Conservation (phyloP, 2,113 vertebrate genomes). For the Talpa occidentalis region DNA sequence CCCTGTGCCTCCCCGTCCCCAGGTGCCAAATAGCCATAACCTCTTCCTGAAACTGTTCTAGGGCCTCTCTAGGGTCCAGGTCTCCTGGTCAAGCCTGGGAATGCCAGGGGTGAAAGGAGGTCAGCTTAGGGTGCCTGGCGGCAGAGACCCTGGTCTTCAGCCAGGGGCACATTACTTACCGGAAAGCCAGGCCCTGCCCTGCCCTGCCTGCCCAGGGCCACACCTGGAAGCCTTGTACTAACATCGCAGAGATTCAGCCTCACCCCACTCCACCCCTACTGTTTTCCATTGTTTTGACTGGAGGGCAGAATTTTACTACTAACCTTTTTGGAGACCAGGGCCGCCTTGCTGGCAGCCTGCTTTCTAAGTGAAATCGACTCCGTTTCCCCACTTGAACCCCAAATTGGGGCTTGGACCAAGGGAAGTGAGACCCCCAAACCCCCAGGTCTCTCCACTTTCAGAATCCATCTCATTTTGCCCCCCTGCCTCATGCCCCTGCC, state of each 20-base stretch:
- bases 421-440: slow-evolving; percentile 54
- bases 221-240: slow-evolving; percentile 65
- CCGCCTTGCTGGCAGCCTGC: slow-evolving; percentile 63
- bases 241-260: slow-evolving; percentile 41
- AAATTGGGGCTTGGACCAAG: slow-evolving; percentile 80
- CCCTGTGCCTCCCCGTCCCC: slow-evolving; percentile 73
- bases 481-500: not conserved
- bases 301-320: slow-evolving; percentile 72
- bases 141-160: not conserved
- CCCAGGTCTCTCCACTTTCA: slow-evolving; percentile 46
- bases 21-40: slow-evolving; percentile 82
- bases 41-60: slow-evolving; percentile 54
- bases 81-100: slow-evolving; percentile 55
- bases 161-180: not conserved
- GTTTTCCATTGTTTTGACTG: slow-evolving; percentile 58
- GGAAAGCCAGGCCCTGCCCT: not conserved
- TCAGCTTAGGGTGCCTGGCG: slow-evolving; percentile 37
- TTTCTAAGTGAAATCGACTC: slow-evolving; percentile 74
- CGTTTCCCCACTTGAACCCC: slow-evolving; percentile 69
- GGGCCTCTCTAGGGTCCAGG: slow-evolving; percentile 23
- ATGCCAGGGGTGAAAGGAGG: slow-evolving; percentile 43
- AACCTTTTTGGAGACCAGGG: slow-evolving; percentile 71
- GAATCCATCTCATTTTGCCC: slow-evolving; percentile 40
- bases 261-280: not conserved
- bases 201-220: slow-evolving; percentile 34